Base-by-base conservation (phyloP, 1,140 invertebrate genomes). In the Cheumatopsyche charites region DNA sequence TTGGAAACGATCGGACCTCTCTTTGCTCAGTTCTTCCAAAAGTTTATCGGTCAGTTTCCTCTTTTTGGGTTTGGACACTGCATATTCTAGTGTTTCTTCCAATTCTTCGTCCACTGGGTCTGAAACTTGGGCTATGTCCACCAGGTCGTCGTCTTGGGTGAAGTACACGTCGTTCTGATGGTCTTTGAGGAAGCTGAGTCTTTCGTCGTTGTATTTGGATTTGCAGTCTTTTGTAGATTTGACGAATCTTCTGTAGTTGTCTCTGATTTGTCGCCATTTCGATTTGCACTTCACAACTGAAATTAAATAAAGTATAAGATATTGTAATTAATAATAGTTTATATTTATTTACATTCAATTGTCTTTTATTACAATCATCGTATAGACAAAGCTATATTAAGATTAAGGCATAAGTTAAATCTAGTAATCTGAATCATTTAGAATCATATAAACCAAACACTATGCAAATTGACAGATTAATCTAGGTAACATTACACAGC, bases 151-250 rank as follows among this genome's bases (percentile, higher is more conserved):
- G 15, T 52, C 15, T 17, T 6, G 15, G 7, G 19, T 15, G 19
- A 52, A 52, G 7, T 52, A 52, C 19, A 17, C 47, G 19, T 52
- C 47, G 15, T 52, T 52, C 19, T 17, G 15, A 52, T 17, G 9
- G 19, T 17, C 47, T 1, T 17, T 19, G 1, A 52, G 19, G 7
- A 52, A 52, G 15, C 19, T 52, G n/a, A 52, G 19, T 19, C 19
- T 19, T 52, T 52, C 19, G 19, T 52, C 19, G 47, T 52, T 52
- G 15, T 52, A 52, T 17, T 52, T 52, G 15, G 47, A 52, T 17
- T 52, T 52, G 15, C 19, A 52, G 15, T 52, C 47, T 1, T 17
- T 7, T 17, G 15, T 15, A n/a, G 47, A 52, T 52, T 17, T 52
- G n/a, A 17, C 19, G 19, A 52, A 19, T 52, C 19, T 52, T 52